A percentile compares a stretch with the other conserved stretches of the same genome.
Conservation (phyloP, 2,113 vertebrate genomes). For the Thalassarche chlororhynchos region DNA sequence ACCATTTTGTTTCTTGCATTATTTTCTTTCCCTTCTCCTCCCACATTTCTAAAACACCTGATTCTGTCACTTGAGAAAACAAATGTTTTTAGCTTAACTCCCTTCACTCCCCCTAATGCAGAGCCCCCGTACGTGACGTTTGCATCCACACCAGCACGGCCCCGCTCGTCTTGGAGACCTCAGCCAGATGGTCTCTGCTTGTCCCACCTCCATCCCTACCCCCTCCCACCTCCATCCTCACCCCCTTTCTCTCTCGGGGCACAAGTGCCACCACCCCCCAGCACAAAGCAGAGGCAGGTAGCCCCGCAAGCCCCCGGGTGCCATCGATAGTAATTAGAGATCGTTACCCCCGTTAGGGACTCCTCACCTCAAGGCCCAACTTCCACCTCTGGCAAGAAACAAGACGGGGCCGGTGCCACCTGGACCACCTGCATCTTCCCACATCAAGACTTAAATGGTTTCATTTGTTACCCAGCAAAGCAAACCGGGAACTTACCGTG, state of each 20-base stretch:
- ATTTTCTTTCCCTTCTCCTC: neutral
- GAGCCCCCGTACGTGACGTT: rapidly evolving
- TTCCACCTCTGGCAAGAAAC: neutral
- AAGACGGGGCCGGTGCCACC: rapidly evolving
- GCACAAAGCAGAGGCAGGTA: neutral
- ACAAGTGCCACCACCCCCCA: neutral
- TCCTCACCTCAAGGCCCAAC: neutral
- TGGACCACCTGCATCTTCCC: neutral
- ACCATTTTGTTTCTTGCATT: neutral
- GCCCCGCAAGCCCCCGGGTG: rapidly evolving
- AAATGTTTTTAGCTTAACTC: neutral
- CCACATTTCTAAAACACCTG: neutral
- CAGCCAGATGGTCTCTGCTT: rapidly evolving
- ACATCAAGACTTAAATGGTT: neutral
- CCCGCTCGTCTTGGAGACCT: rapidly evolving
- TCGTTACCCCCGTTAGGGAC: rapidly evolving
- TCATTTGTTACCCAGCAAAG: neutral
- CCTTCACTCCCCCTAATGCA: rapidly evolving
- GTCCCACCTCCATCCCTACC: neutral
- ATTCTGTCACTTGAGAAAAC: neutral
- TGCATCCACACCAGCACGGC: rapidly evolving
- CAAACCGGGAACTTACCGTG: rapidly evolving
- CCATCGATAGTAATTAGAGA: neutral
- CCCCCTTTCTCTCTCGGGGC: too few relatives aligned
- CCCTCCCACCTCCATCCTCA: neutral